Evolutionary conservation across 1,140 invertebrate genomes (phyloP), one percentile per base, ranked within the genome.

Genomic region (Chironomus striatipennis): DNA sequence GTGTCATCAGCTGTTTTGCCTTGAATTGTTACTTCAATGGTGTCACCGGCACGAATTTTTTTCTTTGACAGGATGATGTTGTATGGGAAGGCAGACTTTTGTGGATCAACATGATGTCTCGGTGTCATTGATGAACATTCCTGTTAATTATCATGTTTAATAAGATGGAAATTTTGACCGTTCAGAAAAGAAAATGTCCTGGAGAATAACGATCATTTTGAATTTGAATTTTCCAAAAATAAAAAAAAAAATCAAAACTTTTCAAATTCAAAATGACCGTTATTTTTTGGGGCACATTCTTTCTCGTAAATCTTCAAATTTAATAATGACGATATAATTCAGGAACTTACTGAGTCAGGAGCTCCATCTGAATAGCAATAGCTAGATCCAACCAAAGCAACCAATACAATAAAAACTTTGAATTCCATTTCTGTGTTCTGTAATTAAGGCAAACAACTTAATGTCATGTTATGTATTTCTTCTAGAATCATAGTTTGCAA

Each of bases 101-200:
- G 84, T 0, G 84, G 78, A 0, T 80, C 75, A 0, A 83, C 82
- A 5, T 81, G 80, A 78, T 87, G 86, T 65, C 81, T 78, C 0
- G 86, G 86, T 6, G 83, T 79, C 84, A 87, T 84, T 78, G 84
- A 82, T 6, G 77, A 77, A 77, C 86, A 87, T 9, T 84, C 83
- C 47, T 80, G 5, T 34, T 2, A 5, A 34, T 34, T 2, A 34
- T 34, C 5, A 2, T 2, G 24, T 34, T 34, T 34, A 34, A 5
- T n/a, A n/a, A n/a, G n/a, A n/a, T n/a, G n/a, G n/a, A n/a, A n/a
- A n/a, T n/a, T n/a, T n/a, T n/a, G n/a, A n/a, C n/a, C n/a, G n/a
- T n/a, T n/a, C n/a, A n/a, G n/a, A n/a, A n/a, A n/a, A n/a, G n/a
- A n/a, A n/a, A n/a, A n/a, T n/a, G n/a, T n/a, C n/a, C n/a, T n/a